Conservation (phyloP, 1,140 invertebrate species). For the Pseudomyrmex sp. region DNA sequence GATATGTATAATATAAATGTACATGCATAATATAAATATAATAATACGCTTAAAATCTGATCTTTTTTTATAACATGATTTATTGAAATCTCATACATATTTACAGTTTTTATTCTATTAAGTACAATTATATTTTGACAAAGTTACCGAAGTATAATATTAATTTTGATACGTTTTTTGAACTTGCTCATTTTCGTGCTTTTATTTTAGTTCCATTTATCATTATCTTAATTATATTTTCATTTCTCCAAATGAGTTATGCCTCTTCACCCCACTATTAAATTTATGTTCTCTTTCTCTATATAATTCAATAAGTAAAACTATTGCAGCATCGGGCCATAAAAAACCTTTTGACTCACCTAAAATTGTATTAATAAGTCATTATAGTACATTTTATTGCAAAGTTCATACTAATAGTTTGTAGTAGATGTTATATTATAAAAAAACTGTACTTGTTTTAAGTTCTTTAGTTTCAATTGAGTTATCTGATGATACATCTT, state of each 20-base stretch:
- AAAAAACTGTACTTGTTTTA: no score
- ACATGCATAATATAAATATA: neutral
- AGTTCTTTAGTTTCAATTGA: no score
- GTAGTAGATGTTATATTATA: no score
- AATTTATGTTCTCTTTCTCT: neutral
- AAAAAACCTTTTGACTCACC: neutral
- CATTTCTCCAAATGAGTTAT: neutral
- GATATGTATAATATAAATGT: neutral
- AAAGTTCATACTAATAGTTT: neutral
- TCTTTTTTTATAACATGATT: neutral
- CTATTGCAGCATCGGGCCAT: conserved; percentile 7
- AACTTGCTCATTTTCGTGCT: neutral
- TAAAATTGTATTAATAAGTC: neutral
- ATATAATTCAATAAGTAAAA: neutral
- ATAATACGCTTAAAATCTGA: neutral
- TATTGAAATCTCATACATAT: neutral
- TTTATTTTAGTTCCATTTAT: no score
- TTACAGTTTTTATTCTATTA: neutral
- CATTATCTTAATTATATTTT: neutral
- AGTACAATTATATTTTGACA: neutral
- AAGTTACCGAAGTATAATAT: neutral
- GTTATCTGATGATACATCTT: no score
- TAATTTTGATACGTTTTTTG: no score
- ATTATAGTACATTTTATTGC: conserved; percentile 7
- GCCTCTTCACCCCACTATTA: neutral